Conservation (phyloP, 2,888 invertebrate species). For the Acheta domesticus region DNA sequence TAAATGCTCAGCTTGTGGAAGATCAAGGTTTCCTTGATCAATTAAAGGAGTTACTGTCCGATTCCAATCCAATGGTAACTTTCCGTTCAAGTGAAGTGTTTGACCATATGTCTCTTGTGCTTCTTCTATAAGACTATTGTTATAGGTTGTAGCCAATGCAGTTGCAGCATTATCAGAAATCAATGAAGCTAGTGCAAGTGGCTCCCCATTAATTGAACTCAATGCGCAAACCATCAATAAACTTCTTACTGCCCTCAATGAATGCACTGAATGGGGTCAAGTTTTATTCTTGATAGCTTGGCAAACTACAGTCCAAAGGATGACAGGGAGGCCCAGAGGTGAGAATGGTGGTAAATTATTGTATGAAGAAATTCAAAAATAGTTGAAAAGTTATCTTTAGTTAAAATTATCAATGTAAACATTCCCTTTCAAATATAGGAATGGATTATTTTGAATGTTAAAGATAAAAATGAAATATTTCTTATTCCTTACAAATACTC, state of each 20-base stretch:
- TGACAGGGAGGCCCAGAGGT: conserved; percentile 93
- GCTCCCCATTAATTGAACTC: conserved; percentile 93
- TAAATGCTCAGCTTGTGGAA: conserved; percentile 68
- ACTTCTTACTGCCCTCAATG: conserved; percentile 93
- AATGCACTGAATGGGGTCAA: conserved; percentile 99
- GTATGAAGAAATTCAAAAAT: neutral
- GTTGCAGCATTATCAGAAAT: conserved; percentile 98
- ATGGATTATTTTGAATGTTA: no score
- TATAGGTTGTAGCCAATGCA: conserved; percentile 90
- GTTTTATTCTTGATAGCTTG: conserved; percentile 97
- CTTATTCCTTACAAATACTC: no score
- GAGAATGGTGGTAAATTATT: neutral
- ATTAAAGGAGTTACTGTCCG: conserved; percentile 92
- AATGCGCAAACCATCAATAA: conserved; percentile 98
- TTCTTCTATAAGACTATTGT: neutral
- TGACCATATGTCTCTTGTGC: no score
- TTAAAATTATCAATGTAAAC: neutral
- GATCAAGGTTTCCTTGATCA: conserved; percentile 97
- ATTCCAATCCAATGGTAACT: conserved; percentile 96
- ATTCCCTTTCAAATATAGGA: neutral
- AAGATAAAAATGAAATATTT: no score
- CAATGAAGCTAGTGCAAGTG: conserved; percentile 93
- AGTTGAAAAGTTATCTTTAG: neutral
- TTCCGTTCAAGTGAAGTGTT: neutral
- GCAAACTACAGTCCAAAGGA: conserved; percentile 97